Base-by-base conservation (phyloP, 2,797 vertebrate species). In the Sphenopsis melanotis region DNA sequence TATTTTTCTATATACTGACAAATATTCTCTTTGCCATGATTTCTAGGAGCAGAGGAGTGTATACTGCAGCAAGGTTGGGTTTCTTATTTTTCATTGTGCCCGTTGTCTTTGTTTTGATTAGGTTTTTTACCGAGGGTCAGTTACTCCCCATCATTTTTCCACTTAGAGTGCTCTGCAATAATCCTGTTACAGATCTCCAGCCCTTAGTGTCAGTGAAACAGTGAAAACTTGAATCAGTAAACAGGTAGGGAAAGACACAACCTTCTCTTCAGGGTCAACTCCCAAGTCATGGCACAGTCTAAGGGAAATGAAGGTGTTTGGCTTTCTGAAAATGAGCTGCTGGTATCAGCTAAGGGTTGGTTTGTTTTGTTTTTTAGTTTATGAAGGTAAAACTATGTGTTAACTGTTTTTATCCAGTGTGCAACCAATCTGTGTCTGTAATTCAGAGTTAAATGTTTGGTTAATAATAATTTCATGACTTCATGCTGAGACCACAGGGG, bases 1-100 rank as follows among this genome's bases (percentile, higher is more conserved):
- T 93, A 95, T 96, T 96, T 97, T 97, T 97, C 93, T 89, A 76
- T 96, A 95, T 87, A 74, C 93, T 96, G 94, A 92, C 93, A 95
- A 97, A 97, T 94, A 96, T 65, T 77, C 89, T 93, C 87, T 92
- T 85, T 1, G 37, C 1, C 0, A 82, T 86, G 82, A 96, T 96
- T 95, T 93, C 83, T 80, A 87, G 81, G 90, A 96, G 91, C 85
- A 88, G 78, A 86, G 83, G 69, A 94, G 46, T 39, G 75, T 39
- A 74, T 37, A 50, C 34, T 81, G 78, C 81, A 79, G 88, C 39
- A 56, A 14, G 30, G 61, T 12, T 74, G n/a, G 15, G 66, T 80
- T 93, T 91, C 87, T 83, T 91, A 59, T 92, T 95, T 93, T 92
- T 64, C 19, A 2, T 39, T 50, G 79, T 90, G 39, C 41, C 56